A percentile compares a stretch with the other conserved stretches of the same genome.
Conservation (phyloP, 2,797 vertebrate genomes). For the Macroramphosus scolopax region DNA sequence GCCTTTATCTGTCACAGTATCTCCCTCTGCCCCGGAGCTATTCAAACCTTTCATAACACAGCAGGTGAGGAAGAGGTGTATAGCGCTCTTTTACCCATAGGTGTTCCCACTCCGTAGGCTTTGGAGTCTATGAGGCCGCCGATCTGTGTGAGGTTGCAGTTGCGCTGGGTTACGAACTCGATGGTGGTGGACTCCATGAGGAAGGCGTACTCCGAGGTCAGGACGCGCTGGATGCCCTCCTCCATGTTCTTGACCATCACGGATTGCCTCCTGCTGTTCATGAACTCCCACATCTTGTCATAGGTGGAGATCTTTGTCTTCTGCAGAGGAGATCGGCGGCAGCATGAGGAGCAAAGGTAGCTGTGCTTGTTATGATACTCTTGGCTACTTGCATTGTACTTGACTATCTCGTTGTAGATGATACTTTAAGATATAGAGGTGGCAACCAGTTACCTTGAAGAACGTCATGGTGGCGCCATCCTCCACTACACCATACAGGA, state of each 20-base stretch:
- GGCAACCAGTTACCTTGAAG: constrained; percentile 86
- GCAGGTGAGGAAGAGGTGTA: not conserved
- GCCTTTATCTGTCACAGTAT: constrained; percentile 32
- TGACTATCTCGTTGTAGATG: too few species aligned
- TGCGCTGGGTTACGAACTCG: constrained; percentile 95
- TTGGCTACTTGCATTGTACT: not conserved
- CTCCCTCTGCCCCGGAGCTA: constrained; percentile 7
- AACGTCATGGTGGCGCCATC: constrained; percentile 97
- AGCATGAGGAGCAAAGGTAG: not conserved
- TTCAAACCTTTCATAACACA: constrained; percentile 6
- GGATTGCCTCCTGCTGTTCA: constrained; percentile 94
- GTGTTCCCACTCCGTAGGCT: constrained; percentile 97
- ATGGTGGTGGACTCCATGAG: constrained; percentile 98
- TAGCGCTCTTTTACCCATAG: constrained; percentile 83
- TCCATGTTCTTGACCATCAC: constrained; percentile 96
- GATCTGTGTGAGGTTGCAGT: constrained; percentile 98
- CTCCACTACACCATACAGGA: constrained; percentile 94
- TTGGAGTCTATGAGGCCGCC: constrained; percentile 98
- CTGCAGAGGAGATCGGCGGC: constrained; percentile 66
- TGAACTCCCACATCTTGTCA: constrained; percentile 99
- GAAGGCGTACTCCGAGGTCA: constrained; percentile 97
- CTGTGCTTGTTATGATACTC: not conserved
- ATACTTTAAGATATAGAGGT: too few species aligned
- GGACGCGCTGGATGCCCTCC: constrained; percentile 91
- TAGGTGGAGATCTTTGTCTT: constrained; percentile 98